Percentiles rank a stretch among this genome's conserved stretches.
Conservation (phyloP, 2,888 invertebrate species). For the Encarsia formosa region DNA sequence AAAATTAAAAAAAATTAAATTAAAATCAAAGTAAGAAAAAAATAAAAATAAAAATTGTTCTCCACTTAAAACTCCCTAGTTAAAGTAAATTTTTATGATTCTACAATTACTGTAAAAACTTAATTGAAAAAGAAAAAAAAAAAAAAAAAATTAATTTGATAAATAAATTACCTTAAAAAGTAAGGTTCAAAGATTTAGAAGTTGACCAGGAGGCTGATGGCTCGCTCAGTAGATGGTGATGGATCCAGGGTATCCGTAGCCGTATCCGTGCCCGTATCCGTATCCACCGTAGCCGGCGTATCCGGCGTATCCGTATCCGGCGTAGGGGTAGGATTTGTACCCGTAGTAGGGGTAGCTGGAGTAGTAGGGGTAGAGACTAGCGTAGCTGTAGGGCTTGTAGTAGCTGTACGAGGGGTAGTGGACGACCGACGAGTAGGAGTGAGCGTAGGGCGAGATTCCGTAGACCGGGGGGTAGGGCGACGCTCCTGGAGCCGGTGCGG, state of each 20-base stretch:
- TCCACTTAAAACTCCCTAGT: not conserved
- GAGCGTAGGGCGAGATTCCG: constrained; percentile 21
- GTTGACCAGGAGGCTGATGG: not conserved
- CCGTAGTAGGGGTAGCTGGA: constrained; percentile 25
- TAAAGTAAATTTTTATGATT: not conserved
- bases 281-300: not conserved
- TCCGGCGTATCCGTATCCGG: constrained; percentile 27
- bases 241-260: constrained; percentile 10
- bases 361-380: constrained; percentile 5
- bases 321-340: constrained; percentile 28
- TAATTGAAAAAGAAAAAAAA: not conserved
- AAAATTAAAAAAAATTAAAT: no score
- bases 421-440: constrained; percentile 17
- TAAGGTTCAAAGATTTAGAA: not conserved
- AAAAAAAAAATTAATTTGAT: no score
- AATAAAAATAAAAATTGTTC: not conserved
- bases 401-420: constrained; percentile 11
- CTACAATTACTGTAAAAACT: not conserved
- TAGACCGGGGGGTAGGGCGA: constrained; percentile 23
- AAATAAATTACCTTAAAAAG: not conserved
- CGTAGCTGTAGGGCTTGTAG: constrained; percentile 4
- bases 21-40: no score
- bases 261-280: constrained; percentile 2
- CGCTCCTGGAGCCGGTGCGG: constrained; percentile 9
- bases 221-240: constrained; percentile 1